phyloP scores from a whole-genome alignment of 2,888 invertebrate species.

The Acrocera orbiculus region DNA sequence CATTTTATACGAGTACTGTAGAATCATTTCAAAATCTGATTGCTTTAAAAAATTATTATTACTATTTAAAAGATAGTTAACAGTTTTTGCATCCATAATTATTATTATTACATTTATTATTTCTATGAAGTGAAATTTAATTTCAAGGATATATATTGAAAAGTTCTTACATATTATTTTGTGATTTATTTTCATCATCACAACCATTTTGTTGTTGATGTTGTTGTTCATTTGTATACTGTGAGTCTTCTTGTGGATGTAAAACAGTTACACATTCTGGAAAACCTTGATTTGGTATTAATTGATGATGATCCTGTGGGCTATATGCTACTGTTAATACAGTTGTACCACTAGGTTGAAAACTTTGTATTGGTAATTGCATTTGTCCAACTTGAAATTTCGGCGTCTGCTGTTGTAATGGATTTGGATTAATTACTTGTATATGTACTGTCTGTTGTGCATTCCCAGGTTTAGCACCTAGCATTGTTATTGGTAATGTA shows the following conservation, averaged over 20 bases:
- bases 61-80: too few species aligned
- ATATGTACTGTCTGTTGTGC: conserved; percentile 65
- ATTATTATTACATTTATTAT: too few species aligned
- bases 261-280: conserved; percentile 46
- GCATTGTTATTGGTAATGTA: conserved; percentile 60
- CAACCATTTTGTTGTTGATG: neutral
- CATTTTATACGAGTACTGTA: too few species aligned
- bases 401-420: conserved; percentile 26
- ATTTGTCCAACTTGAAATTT: conserved; percentile 55
- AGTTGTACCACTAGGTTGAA: conserved; percentile 50
- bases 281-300: conserved; percentile 35
- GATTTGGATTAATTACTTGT: conserved; percentile 47
- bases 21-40: conserved; percentile 2
- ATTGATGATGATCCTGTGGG: conserved; percentile 40
- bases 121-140: too few species aligned
- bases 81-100: too few species aligned
- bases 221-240: conserved; percentile 34
- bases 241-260: conserved; percentile 53
- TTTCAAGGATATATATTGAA: too few species aligned
- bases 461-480: conserved; percentile 55
- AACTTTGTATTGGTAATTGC: conserved; percentile 57
- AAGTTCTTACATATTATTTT: neutral
- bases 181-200: conserved; percentile 8
- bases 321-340: conserved; percentile 61
- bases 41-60: too few species aligned